Conservation (phyloP, 2,113 vertebrate genomes). For the Solenodon paradoxus region DNA sequence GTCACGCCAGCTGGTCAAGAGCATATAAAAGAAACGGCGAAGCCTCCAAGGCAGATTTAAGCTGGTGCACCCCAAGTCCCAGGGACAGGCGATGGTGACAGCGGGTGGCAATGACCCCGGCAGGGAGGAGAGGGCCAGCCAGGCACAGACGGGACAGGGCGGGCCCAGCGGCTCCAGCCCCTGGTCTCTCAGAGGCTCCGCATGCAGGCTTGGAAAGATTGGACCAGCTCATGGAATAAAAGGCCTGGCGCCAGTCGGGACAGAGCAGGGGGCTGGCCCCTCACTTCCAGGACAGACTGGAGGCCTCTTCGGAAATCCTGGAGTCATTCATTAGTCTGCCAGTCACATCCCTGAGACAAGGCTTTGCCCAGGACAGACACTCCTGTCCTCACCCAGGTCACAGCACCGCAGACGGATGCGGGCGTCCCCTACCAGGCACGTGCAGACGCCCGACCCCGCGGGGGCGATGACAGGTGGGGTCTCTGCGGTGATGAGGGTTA, state of each 20-base stretch:
- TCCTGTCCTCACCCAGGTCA: too few relatives aligned
- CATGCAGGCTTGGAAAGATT: not conserved
- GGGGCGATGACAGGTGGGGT: too few relatives aligned
- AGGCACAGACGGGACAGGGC: too few relatives aligned
- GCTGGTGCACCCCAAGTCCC: not conserved
- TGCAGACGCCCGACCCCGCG: not conserved
- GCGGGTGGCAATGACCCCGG: too few relatives aligned
- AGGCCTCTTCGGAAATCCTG: not conserved
- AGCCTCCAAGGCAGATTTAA: not conserved
- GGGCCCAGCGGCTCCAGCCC: not conserved
- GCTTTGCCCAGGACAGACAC: not conserved
- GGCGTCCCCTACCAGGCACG: too few relatives aligned
- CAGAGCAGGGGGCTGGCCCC: not conserved
- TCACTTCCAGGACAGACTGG: not conserved
- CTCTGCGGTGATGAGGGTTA: not conserved
- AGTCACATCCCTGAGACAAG: accelerated
- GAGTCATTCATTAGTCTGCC: not conserved
- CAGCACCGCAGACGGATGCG: too few relatives aligned
- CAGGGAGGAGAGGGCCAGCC: too few relatives aligned
- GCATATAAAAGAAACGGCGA: not conserved
- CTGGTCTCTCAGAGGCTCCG: too few relatives aligned
- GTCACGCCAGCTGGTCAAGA: too few relatives aligned
- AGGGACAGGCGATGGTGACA: too few relatives aligned
- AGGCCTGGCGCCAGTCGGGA: accelerated
- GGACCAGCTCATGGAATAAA: accelerated